phyloP scores from a whole-genome alignment of 1,140 invertebrate genomes.

The Bombus pyrosoma region DNA sequence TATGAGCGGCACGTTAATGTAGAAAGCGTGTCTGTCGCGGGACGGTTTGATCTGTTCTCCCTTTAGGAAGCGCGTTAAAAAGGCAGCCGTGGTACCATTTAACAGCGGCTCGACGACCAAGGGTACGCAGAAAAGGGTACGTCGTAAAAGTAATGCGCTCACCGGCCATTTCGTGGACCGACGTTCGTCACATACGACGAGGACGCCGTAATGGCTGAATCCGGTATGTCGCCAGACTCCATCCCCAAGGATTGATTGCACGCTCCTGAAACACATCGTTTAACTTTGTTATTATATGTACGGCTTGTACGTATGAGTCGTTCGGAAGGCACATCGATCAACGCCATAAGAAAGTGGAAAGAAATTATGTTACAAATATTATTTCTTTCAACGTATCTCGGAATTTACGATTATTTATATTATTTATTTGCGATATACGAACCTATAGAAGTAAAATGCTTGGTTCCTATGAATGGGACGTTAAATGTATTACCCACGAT shows the following conservation, averaged over 20 bases:
- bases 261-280: constrained; percentile 81
- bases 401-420: neutral
- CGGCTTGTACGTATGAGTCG: no score
- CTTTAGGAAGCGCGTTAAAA: constrained; percentile 33
- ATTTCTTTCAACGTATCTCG: neutral
- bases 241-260: constrained; percentile 86
- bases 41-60: constrained; percentile 18
- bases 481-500: neutral
- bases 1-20: constrained; percentile 33
- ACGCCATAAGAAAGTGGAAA: no score
- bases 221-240: constrained; percentile 86
- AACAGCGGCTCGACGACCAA: constrained; percentile 1
- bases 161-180: constrained; percentile 86
- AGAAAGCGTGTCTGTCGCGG: constrained; percentile 41
- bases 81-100: constrained; percentile 33
- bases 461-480: neutral
- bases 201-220: constrained; percentile 86
- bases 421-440: neutral
- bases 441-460: neutral
- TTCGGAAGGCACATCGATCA: no score
- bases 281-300: constrained; percentile 3
- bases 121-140: neutral
- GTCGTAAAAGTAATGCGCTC: constrained; percentile 68
- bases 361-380: no score
- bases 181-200: constrained; percentile 86